phyloP scores from a whole-genome alignment of 2,888 invertebrate genomes.

The Cryptocheilus praepositus region DNA sequence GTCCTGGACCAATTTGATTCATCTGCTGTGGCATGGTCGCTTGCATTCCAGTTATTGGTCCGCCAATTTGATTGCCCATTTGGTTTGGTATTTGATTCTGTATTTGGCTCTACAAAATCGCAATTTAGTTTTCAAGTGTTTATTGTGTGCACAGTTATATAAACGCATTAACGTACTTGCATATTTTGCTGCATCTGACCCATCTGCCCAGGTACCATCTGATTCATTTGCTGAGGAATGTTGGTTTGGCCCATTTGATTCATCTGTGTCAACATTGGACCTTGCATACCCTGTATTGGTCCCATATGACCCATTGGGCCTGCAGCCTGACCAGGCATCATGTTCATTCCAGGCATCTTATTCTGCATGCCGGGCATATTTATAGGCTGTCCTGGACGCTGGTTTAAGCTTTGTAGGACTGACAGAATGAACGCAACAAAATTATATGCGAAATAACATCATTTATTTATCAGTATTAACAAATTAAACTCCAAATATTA shows the following conservation, averaged over 20 bases:
- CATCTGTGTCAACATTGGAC: conserved; percentile 76
- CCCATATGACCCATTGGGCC: conserved; percentile 76
- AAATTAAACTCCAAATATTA: too few relatives aligned
- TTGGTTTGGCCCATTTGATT: conserved; percentile 70
- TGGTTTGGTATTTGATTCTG: conserved; percentile 69
- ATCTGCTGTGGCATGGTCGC: conserved; percentile 69
- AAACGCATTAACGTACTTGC: conserved; percentile 54
- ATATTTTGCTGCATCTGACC: conserved; percentile 69
- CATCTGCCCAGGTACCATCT: conserved; percentile 67
- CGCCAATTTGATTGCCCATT: conserved; percentile 71
- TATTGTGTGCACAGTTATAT: conserved; percentile 5
- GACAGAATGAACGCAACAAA: conserved; percentile 4
- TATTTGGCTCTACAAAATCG: conserved; percentile 65
- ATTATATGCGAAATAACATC: too few relatives aligned
- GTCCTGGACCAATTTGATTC: conserved; percentile 71
- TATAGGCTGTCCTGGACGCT: conserved; percentile 79
- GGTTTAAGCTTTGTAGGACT: conserved; percentile 86
- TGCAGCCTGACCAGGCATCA: conserved; percentile 74
- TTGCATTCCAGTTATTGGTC: conserved; percentile 67
- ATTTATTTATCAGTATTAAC: not conserved
- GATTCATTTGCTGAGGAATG: conserved; percentile 72
- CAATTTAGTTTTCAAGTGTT: not conserved
- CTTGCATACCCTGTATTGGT: conserved; percentile 76
- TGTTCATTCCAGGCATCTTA: conserved; percentile 76
- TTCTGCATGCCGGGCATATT: conserved; percentile 79